Percentiles rank a stretch among this genome's conserved stretches.
These are phyloP conservation scores for Otolemur crassicaudatus DNA, from an alignment of 2,797 vertebrate species.

Conservation along the genomic window DNA sequence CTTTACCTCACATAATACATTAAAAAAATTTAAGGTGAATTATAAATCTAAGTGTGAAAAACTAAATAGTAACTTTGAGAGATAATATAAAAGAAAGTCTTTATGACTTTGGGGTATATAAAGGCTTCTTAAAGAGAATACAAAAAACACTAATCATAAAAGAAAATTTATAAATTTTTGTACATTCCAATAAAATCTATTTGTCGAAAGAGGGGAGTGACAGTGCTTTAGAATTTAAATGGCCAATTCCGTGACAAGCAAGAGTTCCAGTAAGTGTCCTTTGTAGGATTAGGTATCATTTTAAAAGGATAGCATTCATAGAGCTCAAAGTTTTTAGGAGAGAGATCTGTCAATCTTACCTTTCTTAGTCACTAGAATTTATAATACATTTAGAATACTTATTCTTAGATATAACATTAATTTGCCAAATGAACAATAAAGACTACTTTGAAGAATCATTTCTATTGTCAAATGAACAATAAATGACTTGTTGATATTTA, in stretches of 20 bases:
- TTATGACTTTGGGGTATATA: not conserved
- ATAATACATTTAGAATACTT: not conserved
- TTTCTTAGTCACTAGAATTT: conserved; percentile 5
- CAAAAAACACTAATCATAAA: not conserved
- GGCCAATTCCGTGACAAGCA: not conserved
- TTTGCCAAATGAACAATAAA: conserved; percentile 26
- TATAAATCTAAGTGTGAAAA: conserved; percentile 32
- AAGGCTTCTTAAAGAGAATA: not conserved
- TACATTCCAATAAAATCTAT: not conserved
- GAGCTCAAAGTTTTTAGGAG: not conserved
- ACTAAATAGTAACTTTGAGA: conserved; percentile 14
- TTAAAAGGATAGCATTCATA: not conserved
- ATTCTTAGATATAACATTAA: conserved; percentile 42
- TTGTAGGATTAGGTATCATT: not conserved
- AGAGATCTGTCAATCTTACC: not conserved
- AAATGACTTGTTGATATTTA: not conserved
- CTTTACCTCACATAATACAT: not conserved
- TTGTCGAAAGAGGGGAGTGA: not conserved
- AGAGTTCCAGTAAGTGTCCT: not conserved
- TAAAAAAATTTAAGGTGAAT: not conserved
- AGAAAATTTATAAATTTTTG: not conserved
- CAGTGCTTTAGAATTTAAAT: conserved; percentile 36
- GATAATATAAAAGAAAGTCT: conserved; percentile 16
- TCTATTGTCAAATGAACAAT: conserved; percentile 1
- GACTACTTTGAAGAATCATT: too few species aligned